A percentile compares a stretch with the other conserved stretches of the same genome.
These are phyloP conservation scores for Plectropomus leopardus DNA, from an alignment of 2,113 vertebrate species.

Conservation along the genomic window DNA sequence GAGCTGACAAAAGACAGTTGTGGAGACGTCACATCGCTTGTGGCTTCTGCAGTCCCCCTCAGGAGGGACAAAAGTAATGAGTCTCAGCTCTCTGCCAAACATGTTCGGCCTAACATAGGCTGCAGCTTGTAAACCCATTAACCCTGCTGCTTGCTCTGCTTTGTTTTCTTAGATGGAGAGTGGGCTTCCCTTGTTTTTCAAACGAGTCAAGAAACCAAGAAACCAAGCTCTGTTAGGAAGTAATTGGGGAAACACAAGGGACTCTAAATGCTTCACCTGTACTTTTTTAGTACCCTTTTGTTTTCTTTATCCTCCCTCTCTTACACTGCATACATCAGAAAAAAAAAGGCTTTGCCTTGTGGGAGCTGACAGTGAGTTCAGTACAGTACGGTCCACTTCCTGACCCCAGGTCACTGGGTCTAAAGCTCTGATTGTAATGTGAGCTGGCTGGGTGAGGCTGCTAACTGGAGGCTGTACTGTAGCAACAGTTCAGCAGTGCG, in stretches of 20 bases:
- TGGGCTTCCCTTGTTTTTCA: background rate
- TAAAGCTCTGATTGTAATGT: conserved; percentile 38
- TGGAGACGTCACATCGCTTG: background rate
- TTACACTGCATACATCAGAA: background rate
- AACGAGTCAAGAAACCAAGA: conserved; percentile 17
- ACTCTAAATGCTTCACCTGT: background rate
- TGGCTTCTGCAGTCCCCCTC: background rate
- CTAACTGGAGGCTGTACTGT: background rate
- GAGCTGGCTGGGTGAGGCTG: conserved; percentile 38
- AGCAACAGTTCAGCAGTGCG: background rate
- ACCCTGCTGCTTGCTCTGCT: conserved; percentile 20
- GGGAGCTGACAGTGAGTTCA: conserved; percentile 5
- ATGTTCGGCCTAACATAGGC: conserved; percentile 36
- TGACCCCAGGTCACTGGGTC: conserved; percentile 42
- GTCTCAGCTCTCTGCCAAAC: conserved; percentile 44
- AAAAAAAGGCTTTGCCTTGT: conserved; percentile 13
- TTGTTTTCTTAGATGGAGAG: background rate
- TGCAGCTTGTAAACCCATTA: conserved; percentile 48
- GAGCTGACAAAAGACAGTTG: background rate
- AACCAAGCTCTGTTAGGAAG: conserved; percentile 1
- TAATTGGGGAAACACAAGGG: conserved; percentile 8
- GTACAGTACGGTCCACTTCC: conserved; percentile 33
- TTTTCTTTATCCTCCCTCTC: background rate
- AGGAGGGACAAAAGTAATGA: conserved; percentile 26
- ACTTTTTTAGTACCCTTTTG: conserved; percentile 8